These are phyloP conservation scores for Gambelia wislizenii DNA, from an alignment of 2,797 vertebrate species.

Conservation along the genomic window DNA sequence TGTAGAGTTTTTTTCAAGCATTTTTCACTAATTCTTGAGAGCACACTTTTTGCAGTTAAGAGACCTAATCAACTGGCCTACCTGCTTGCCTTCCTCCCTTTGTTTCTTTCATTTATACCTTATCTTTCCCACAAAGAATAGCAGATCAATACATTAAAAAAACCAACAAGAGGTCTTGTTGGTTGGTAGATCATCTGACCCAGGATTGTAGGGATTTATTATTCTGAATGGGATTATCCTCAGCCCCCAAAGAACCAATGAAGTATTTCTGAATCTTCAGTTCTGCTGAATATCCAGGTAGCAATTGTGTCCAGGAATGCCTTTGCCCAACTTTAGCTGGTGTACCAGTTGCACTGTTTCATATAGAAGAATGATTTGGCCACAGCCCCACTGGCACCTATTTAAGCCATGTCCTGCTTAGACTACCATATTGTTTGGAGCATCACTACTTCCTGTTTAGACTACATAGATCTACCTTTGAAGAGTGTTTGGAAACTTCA, in stretches of 20 bases:
- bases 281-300: neutral
- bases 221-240: no score
- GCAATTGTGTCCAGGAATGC: neutral
- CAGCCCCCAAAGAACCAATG: no score
- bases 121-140: neutral
- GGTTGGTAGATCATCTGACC: neutral
- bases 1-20: neutral
- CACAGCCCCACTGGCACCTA: no score
- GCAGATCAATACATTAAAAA: neutral
- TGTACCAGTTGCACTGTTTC: neutral
- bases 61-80: neutral
- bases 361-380: no score
- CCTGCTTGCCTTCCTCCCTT: neutral
- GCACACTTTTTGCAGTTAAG: neutral
- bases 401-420: no score
- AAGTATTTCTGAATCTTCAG: neutral
- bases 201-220: neutral
- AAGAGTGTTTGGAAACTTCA: neutral
- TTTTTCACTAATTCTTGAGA: neutral
- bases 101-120: neutral
- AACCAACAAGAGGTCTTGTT: neutral
- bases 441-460: no score
- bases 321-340: neutral
- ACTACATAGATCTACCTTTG: neutral
- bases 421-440: no score